phyloP scores from a whole-genome alignment of 2,797 vertebrate genomes.

The Acridotheres tristis region DNA sequence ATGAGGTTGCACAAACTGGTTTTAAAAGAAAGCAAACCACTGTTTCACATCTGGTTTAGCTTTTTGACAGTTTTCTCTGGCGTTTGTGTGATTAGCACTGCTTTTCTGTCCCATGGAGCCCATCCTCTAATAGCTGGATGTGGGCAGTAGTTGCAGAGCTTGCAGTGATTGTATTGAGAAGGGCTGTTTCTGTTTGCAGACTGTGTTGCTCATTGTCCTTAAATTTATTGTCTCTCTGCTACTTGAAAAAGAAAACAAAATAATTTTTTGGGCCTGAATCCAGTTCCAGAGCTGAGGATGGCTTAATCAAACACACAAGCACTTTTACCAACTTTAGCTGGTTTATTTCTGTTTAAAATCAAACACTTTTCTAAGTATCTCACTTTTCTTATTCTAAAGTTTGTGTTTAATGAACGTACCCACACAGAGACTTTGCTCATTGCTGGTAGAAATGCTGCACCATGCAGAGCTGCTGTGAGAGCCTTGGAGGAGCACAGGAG shows the following conservation, averaged over 20 bases:
- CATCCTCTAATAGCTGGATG: neutral
- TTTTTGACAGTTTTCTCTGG: constrained; percentile 23
- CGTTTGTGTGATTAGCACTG: neutral
- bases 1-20: neutral
- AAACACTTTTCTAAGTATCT: neutral
- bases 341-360: constrained; percentile 4
- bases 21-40: constrained; percentile 45
- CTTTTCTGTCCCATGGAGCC: neutral
- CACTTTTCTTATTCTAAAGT: neutral
- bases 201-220: neutral
- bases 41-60: constrained; percentile 52
- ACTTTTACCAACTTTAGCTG: neutral
- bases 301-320: neutral
- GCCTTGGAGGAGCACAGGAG: neutral
- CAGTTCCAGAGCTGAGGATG: neutral
- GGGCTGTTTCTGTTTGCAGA: neutral
- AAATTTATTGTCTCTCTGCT: neutral
- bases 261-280: neutral
- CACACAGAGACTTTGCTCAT: neutral
- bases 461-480: neutral
- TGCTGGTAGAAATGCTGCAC: neutral
- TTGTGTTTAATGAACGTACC: neutral
- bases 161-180: neutral
- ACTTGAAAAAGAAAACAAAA: constrained; percentile 25
- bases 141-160: neutral